Base-by-base conservation (phyloP, 30 jellyfish, hydroid and myxozoan genomes). In the Catostylus mosaicus region DNA sequence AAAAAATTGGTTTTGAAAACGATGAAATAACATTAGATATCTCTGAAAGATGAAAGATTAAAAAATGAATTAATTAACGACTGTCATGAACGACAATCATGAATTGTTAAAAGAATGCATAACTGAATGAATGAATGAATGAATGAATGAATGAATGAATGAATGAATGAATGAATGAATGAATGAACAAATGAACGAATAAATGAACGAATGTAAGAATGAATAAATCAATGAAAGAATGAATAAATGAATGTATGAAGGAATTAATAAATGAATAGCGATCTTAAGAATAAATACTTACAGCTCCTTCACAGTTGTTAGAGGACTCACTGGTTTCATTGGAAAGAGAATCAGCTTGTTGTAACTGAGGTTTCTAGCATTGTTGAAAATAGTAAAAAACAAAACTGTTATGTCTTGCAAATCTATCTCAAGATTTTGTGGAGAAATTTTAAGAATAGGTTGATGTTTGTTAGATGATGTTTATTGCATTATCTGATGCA, bases 301-400 rank as follows among this genome's bases (percentile, higher is more conserved):
- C 95, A 88, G 7, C 51, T 71, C 51, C 60, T 38, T 33, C 48
- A 86, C 54, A 10, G 90, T 16, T 1, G 90, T 64, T 0, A 86
- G 57, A 3, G 61, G 37, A 20, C 86, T 65, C 33, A 86, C 48
- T 0, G 96, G 29, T 32, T 56, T 75, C 60, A 61, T 38, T 19
- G 96, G 96, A n/a, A 86, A 45, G 6, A 67, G 12, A 24, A 62
- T 81, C 46, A 92, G 73, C 31, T 78, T 74, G 84, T 92, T 92
- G 56, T 62, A 27, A 30, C 87, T 31, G 60, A 92, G 85, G 23
- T 79, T 61, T 35, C 98, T 92, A 78, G 16, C 70, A 59, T 3
- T 3, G 16, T 43, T 16, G n/a, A n/a, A n/a, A n/a, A n/a, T n/a
- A n/a, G n/a, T n/a, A n/a, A n/a, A n/a, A 75, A 12, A 37, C n/a